Base-by-base conservation (phyloP, 2,113 vertebrate species). In the Ornithorhynchus anatinus region DNA sequence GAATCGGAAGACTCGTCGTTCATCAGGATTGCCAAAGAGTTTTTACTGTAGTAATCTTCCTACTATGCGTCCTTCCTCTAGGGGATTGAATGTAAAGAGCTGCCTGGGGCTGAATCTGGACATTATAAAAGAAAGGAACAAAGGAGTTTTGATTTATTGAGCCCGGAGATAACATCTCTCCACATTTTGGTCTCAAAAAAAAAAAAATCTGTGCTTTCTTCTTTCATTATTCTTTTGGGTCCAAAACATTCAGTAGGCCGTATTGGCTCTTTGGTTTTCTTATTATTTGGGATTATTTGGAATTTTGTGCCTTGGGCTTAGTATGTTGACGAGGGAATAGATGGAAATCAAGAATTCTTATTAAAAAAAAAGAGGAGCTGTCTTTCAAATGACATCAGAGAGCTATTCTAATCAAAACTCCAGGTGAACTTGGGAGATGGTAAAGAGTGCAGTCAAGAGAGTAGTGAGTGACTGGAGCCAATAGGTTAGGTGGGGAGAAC, bases 21-120 rank as follows among this genome's bases (percentile, higher is more conserved):
- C 27, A 25, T 53, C 27, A 61, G 59, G 5, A 20, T 72, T n/a
- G 38, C 33, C 43, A 54, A 72, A 56, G n/a, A n/a, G n/a, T 8
- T 22, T 8, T 63, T 27, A 29, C 31, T 50, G 7, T 51, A 45
- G 20, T 60, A 14, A 40, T 13, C 19, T 31, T 20, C 43, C 6
- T 5, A 14, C 36, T 1, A 23, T 23, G 17, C 11, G 43, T 70
- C 20, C 42, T 72, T 31, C 10, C 54, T 58, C 75, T 53, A 9
- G 69, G n/a, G 47, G 60, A 19, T 36, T 45, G 45, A 62, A 32
- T 35, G 56, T 59, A 75, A 59, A 59, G 64, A 51, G 16, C 27
- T 56, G 15, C 52, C 47, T 36, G 35, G 43, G 11, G 35, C 38
- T 65, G 8, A 13, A 38, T 3, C 72, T 17, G 25, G 20, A 39